Percentiles rank a stretch among this genome's conserved stretches.
phyloP scores from a whole-genome alignment of 2,797 vertebrate species.

The Kryptopterus vitreolus region DNA sequence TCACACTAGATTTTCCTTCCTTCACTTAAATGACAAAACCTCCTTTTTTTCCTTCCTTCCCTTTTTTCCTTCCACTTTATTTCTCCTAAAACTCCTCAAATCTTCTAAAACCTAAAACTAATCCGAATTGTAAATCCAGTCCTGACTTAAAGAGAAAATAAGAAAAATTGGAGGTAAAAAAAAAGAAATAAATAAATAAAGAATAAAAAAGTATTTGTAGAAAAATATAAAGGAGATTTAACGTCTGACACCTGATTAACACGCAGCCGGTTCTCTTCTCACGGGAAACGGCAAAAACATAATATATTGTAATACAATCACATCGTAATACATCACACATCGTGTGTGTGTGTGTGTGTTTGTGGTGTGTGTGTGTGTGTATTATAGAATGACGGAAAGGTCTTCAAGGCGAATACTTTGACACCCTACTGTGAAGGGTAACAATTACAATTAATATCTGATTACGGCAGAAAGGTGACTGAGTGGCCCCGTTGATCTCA shows the following conservation, averaged over 20 bases:
- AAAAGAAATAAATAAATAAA: not conserved
- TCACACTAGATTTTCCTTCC: too few relatives aligned
- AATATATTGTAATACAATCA: too few relatives aligned
- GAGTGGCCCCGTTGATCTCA: slow-evolving; percentile 31
- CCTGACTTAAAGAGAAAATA: not conserved
- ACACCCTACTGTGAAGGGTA: slow-evolving; percentile 1
- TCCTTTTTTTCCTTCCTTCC: too few relatives aligned
- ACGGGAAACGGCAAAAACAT: not conserved
- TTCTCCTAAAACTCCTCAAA: too few relatives aligned
- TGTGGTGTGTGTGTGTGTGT: too few relatives aligned
- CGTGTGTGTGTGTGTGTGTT: too few relatives aligned
- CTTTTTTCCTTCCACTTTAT: too few relatives aligned
- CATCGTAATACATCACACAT: not conserved
- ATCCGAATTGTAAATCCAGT: too few relatives aligned
- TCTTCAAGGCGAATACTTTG: not conserved
- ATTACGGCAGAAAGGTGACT: slow-evolving; percentile 18
- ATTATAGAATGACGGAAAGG: not conserved
- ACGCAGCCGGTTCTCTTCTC: not conserved
- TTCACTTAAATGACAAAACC: too few relatives aligned
- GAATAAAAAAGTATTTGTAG: not conserved
- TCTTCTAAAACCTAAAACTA: too few relatives aligned
- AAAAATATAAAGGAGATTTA: not conserved
- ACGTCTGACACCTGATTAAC: not conserved
- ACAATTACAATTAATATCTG: slow-evolving; percentile 31
- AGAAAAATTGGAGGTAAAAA: too few relatives aligned